phyloP scores from a whole-genome alignment of 2,888 invertebrate species.

The Carabus problematicus region DNA sequence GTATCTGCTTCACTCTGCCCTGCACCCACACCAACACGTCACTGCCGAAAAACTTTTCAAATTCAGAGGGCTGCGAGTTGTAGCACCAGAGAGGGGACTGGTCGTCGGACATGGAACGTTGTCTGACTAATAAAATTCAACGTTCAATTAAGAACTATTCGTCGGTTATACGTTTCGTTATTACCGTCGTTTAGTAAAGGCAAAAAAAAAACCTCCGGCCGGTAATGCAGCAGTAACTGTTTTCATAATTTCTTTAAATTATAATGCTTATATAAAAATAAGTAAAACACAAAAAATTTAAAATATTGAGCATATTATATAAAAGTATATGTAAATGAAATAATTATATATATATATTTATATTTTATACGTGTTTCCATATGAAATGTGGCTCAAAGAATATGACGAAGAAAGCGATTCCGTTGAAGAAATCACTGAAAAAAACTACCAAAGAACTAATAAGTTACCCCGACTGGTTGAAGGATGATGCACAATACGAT shows the following conservation, averaged over 20 bases:
- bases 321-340: no score
- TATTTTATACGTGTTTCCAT: constrained; percentile 66
- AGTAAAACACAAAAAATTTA: no score
- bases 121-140: constrained; percentile 12
- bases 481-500: constrained; percentile 60
- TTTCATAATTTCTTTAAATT: no score
- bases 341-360: no score
- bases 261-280: no score
- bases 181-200: background rate
- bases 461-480: constrained; percentile 62
- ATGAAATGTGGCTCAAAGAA: constrained; percentile 67
- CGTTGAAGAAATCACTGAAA: constrained; percentile 61
- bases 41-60: background rate
- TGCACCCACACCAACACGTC: constrained; percentile 1
- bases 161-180: constrained; percentile 14
- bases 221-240: no score
- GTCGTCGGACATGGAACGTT: background rate
- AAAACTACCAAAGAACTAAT: constrained; percentile 57
- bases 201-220: no score
- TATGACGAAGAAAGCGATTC: constrained; percentile 71
- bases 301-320: no score
- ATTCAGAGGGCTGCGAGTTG: constrained; percentile 6
- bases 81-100: background rate
- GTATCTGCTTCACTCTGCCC: background rate
- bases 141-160: constrained; percentile 17